Conservation (phyloP, 2,888 invertebrate genomes). For the Pollenia amentaria region DNA sequence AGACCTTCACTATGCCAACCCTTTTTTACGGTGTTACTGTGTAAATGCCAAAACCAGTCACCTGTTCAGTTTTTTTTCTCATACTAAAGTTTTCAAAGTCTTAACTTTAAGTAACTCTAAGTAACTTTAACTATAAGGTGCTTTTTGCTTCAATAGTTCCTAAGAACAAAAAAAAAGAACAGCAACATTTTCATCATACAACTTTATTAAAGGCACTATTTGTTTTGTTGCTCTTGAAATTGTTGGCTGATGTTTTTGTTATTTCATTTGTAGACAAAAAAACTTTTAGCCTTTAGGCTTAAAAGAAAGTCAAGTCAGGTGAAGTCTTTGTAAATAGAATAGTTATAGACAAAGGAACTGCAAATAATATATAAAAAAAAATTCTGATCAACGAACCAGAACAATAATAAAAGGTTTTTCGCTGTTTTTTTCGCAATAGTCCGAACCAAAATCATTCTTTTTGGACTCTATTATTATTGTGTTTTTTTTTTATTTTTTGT, state of each 20-base stretch:
- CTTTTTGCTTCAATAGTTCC: constrained; percentile 68
- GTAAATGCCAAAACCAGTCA: constrained; percentile 63
- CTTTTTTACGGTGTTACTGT: constrained; percentile 27
- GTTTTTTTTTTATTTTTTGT: constrained; percentile 23
- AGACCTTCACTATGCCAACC: constrained; percentile 36
- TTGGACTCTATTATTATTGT: constrained; percentile 56
- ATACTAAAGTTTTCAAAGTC: not conserved
- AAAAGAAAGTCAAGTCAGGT: constrained; percentile 72
- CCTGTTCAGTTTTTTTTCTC: constrained; percentile 60
- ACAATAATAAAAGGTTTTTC: constrained; percentile 66
- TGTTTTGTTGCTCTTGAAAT: constrained; percentile 42
- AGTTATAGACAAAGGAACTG: constrained; percentile 59
- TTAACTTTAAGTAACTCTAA: constrained; percentile 15
- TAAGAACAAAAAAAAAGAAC: constrained; percentile 12
- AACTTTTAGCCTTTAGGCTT: constrained; percentile 66
- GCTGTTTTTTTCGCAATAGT: constrained; percentile 35
- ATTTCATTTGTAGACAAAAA: constrained; percentile 14
- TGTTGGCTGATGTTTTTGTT: constrained; percentile 31
- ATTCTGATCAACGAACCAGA: constrained; percentile 66
- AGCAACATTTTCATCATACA: constrained; percentile 59
- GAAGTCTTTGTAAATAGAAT: constrained; percentile 50
- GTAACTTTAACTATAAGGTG: constrained; percentile 35
- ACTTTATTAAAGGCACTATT: constrained; percentile 71
- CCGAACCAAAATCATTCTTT: constrained; percentile 54
- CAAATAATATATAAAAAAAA: constrained; percentile 29